These are phyloP conservation scores for Asobara japonica DNA, from an alignment of 1,140 invertebrate genomes.

Conservation along the genomic window DNA sequence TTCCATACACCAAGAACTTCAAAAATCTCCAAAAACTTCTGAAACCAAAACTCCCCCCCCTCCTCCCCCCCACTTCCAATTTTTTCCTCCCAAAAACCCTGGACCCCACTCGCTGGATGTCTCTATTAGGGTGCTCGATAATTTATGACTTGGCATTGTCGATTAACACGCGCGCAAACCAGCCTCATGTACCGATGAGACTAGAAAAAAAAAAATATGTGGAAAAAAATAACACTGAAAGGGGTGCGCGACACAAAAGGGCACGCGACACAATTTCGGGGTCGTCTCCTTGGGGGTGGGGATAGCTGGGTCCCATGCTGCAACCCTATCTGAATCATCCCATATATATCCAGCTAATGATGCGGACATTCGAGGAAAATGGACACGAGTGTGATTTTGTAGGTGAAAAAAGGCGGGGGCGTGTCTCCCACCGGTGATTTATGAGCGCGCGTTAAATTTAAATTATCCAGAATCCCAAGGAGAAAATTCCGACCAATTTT, in stretches of 20 bases:
- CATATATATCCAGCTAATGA: conserved; percentile 61
- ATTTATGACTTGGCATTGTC: conserved; percentile 66
- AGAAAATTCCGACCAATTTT: no score
- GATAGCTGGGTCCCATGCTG: not conserved
- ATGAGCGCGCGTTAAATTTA: not conserved
- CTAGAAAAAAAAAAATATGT: conserved; percentile 35
- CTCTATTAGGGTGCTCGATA: conserved; percentile 65
- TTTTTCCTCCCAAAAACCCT: conserved; percentile 3
- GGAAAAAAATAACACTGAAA: conserved; percentile 45
- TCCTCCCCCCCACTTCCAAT: no score
- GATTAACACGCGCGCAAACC: conserved; percentile 63
- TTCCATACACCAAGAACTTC: no score
- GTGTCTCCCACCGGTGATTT: not conserved
- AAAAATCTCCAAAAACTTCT: no score
- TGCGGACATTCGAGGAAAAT: conserved; percentile 51
- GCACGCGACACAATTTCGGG: conserved; percentile 62
- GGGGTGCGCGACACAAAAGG: conserved; percentile 58
- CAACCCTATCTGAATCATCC: conserved; percentile 62
- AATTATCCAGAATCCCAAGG: no score
- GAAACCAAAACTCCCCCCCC: no score
- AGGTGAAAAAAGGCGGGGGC: conserved; percentile 10
- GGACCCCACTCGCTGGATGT: conserved; percentile 45
- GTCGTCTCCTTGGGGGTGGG: conserved; percentile 47
- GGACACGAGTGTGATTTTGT: not conserved
- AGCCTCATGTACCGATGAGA: conserved; percentile 27